These are phyloP conservation scores for Actinia tenebrosa DNA, from an alignment of 64 coral and sea anemone genomes.

Conservation along the genomic window DNA sequence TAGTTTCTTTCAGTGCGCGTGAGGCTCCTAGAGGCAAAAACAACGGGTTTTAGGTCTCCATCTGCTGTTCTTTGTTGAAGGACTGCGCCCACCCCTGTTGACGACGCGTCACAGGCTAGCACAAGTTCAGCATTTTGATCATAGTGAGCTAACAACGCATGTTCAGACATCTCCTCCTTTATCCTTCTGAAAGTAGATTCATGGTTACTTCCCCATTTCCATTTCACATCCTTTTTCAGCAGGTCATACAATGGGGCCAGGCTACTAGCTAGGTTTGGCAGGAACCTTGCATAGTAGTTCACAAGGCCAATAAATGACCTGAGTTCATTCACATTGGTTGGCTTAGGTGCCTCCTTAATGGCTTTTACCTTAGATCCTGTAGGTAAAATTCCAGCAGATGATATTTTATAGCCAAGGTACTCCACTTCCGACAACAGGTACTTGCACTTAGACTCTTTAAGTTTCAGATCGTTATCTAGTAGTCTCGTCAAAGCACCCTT, in stretches of 20 bases:
- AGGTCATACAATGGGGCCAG: slow-evolving; percentile 24
- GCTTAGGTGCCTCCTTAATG: background rate
- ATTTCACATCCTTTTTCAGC: background rate
- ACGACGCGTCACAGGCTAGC: background rate
- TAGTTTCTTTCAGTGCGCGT: slow-evolving; percentile 11
- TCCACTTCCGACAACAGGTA: too few relatives aligned
- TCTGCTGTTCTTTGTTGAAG: background rate
- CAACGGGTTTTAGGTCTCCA: slow-evolving; percentile 14
- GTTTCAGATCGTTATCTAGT: too few relatives aligned
- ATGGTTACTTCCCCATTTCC: slow-evolving; percentile 8
- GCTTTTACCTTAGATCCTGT: slow-evolving; percentile 3
- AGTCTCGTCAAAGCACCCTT: too few relatives aligned
- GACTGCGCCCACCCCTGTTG: slow-evolving; percentile 14
- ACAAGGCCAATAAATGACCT: slow-evolving; percentile 1
- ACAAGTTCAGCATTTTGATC: slow-evolving; percentile 5
- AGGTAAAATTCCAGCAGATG: slow-evolving; percentile 21
- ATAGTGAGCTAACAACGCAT: slow-evolving; percentile 1
- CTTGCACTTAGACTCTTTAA: too few relatives aligned
- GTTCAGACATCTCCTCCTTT: background rate
- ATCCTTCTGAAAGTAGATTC: background rate
- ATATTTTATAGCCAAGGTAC: slow-evolving; percentile 3
- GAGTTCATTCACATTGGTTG: slow-evolving; percentile 14
- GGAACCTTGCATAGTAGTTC: too few relatives aligned
- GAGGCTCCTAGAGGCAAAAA: slow-evolving; percentile 17
- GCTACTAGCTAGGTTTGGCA: slow-evolving; percentile 4